These are phyloP conservation scores for Schizopygopsis malacanthus DNA, from an alignment of 2,797 vertebrate genomes.

Conservation along the genomic window DNA sequence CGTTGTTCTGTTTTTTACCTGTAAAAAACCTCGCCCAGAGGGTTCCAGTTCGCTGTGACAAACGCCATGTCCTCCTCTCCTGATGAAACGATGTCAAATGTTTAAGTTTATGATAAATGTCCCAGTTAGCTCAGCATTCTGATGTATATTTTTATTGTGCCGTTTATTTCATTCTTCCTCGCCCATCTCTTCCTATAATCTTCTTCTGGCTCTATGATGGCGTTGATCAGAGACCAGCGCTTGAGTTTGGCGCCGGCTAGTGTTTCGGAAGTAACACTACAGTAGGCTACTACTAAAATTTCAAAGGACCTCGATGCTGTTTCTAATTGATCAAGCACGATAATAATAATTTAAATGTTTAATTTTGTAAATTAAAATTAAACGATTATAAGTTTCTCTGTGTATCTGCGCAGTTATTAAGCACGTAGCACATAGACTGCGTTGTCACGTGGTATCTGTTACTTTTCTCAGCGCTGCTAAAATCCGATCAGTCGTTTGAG, in stretches of 20 bases:
- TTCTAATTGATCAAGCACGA: not conserved
- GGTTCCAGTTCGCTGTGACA: slow-evolving; percentile 84
- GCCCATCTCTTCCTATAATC: slow-evolving; percentile 23
- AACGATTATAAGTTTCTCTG: too few relatives aligned
- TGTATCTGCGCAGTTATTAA: too few relatives aligned
- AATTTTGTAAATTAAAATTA: not conserved
- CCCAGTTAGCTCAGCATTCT: not conserved
- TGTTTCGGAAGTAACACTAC: not conserved
- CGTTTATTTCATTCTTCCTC: slow-evolving; percentile 29
- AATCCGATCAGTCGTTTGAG: not conserved
- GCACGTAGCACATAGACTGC: not conserved
- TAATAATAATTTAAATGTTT: not conserved
- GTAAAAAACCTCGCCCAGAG: slow-evolving; percentile 81
- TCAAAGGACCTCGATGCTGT: not conserved
- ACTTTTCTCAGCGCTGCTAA: not conserved
- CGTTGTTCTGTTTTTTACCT: slow-evolving; percentile 66
- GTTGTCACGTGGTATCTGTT: not conserved
- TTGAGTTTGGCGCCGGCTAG: not conserved
- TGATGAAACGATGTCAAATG: not conserved
- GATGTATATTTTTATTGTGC: slow-evolving; percentile 3
- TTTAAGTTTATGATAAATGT: not conserved
- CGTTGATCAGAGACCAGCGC: not conserved
- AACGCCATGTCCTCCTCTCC: slow-evolving; percentile 73
- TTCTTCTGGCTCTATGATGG: slow-evolving; percentile 7
- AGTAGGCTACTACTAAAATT: not conserved